Evolutionary conservation across 2,113 vertebrate genomes (phyloP).

Genomic region (Oncorhynchus kisutch): DNA sequence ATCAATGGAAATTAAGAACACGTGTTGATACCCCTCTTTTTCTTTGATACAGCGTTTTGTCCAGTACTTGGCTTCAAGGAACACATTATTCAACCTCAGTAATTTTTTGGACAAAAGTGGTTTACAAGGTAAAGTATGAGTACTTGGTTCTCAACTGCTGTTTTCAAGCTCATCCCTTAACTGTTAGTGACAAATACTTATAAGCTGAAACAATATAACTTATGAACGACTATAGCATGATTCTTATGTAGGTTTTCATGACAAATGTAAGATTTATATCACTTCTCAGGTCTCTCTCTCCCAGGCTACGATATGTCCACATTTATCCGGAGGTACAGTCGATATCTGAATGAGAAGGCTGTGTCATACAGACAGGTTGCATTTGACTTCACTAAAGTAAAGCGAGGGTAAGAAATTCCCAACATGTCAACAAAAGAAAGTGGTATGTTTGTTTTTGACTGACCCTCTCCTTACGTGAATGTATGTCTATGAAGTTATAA

Average conservation of each 20-base stretch:
- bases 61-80: conserved; percentile 98
- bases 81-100: conserved; percentile 98
- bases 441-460: not conserved
- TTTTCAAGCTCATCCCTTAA: not conserved
- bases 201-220: too few species aligned
- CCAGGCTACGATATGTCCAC: conserved; percentile 98
- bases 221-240: not conserved
- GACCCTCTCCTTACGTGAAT: not conserved
- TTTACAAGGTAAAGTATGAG: conserved; percentile 84
- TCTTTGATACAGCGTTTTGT: conserved; percentile 88
- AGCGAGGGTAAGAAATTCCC: conserved; percentile 86
- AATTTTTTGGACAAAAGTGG: conserved; percentile 99
- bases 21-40: not conserved
- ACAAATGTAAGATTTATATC: not conserved
- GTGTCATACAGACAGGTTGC: conserved; percentile 99
- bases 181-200: too few species aligned
- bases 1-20: too few species aligned
- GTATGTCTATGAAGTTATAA: too few species aligned
- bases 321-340: conserved; percentile 95
- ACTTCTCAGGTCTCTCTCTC: not conserved
- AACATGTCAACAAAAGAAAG: not conserved
- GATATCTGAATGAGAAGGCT: conserved; percentile 96
- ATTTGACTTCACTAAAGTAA: conserved; percentile 99
- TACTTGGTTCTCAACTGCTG: not conserved
- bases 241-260: not conserved